Conservation (phyloP, 2,888 invertebrate species). For the Andrena fulva region DNA sequence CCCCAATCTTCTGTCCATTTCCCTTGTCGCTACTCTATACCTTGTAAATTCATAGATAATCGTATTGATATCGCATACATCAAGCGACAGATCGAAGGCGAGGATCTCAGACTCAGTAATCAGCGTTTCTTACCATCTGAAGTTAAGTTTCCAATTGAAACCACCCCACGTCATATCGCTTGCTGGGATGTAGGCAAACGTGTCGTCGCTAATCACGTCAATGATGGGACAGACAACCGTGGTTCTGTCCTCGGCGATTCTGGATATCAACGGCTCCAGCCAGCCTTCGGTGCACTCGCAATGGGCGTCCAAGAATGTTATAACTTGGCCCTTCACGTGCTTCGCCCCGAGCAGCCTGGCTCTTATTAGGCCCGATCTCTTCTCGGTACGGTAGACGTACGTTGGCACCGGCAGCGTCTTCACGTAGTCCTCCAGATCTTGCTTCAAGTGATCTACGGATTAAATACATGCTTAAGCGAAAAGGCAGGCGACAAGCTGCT, state of each 20-base stretch:
- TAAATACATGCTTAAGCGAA: not conserved
- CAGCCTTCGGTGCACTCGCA: conserved; percentile 99
- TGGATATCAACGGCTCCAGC: conserved; percentile 96
- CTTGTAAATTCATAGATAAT: conserved; percentile 83
- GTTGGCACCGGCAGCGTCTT: conserved; percentile 94
- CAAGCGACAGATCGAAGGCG: not conserved
- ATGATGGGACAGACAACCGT: conserved; percentile 99
- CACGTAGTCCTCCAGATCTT: conserved; percentile 95
- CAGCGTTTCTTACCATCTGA: conserved; percentile 92
- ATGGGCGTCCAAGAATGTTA: conserved; percentile 99
- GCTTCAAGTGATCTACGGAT: conserved; percentile 93
- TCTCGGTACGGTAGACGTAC: conserved; percentile 94
- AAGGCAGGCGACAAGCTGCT: conserved; percentile 4
- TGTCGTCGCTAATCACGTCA: conserved; percentile 99
- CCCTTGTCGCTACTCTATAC: conserved; percentile 99
- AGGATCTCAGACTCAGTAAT: not conserved
- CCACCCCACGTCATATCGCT: conserved; percentile 99
- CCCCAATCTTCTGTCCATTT: conserved; percentile 96
- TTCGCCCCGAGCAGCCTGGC: conserved; percentile 97
- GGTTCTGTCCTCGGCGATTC: conserved; percentile 96
- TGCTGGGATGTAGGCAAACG: conserved; percentile 99
- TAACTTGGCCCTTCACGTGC: conserved; percentile 95
- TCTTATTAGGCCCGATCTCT: conserved; percentile 97
- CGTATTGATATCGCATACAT: not conserved
- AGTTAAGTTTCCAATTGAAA: conserved; percentile 99